Conservation (phyloP, 2,113 vertebrate species). For the Lepus europaeus region DNA sequence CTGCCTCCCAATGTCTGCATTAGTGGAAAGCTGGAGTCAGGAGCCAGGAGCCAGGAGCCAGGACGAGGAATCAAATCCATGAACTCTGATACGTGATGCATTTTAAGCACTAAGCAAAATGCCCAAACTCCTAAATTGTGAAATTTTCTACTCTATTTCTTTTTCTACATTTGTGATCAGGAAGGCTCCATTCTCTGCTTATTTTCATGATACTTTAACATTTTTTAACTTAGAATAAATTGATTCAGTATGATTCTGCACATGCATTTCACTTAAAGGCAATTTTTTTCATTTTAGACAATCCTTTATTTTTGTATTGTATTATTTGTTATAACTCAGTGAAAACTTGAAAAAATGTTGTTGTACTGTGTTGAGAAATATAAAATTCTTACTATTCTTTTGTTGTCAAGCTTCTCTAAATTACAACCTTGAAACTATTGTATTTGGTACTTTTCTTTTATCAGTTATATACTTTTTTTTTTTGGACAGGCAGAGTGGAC, state of each 20-base stretch:
- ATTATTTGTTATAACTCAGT: background rate
- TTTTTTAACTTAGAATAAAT: constrained; percentile 35
- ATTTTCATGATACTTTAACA: background rate
- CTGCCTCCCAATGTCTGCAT: no score
- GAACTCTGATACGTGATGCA: no score
- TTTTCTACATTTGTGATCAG: background rate
- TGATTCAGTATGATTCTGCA: background rate
- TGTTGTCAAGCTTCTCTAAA: background rate
- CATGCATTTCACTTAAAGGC: background rate
- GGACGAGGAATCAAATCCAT: no score
- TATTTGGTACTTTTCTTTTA: background rate
- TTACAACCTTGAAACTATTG: background rate
- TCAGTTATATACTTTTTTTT: background rate
- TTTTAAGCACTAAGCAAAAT: no score
- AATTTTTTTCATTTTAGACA: background rate
- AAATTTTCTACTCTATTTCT: constrained; percentile 9
- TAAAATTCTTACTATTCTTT: background rate
- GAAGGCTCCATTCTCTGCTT: background rate
- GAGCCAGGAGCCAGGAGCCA: no score
- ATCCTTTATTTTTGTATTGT: background rate
- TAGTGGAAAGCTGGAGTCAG: no score
- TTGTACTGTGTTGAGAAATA: background rate
- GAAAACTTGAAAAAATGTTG: background rate
- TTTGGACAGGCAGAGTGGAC: no score
- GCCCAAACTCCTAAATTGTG: background rate